Evolutionary conservation across 2,113 vertebrate species (phyloP).

Genomic region (Tor tambroides): DNA sequence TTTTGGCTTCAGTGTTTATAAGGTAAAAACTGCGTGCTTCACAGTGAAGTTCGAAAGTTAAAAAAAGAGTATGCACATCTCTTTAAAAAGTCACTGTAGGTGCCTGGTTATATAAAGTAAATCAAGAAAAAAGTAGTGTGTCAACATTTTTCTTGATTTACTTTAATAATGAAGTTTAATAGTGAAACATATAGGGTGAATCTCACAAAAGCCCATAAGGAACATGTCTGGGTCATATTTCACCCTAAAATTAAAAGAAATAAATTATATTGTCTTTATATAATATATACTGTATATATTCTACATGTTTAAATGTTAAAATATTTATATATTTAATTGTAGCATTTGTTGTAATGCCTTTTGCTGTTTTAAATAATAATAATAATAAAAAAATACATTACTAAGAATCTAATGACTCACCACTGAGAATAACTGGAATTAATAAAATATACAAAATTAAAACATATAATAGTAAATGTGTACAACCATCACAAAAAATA

Average conservation of each 20-base stretch:
- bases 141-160: not conserved
- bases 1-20: slow-evolving; percentile 10
- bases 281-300: too few relatives aligned
- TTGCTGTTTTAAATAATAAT: not conserved
- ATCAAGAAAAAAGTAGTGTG: not conserved
- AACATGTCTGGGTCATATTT: not conserved
- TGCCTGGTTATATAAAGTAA: not conserved
- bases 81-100: too few relatives aligned
- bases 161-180: not conserved
- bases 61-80: not conserved
- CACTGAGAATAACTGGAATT: not conserved
- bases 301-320: not conserved
- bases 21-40: not conserved
- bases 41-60: not conserved
- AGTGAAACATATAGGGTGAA: not conserved
- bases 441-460: not conserved
- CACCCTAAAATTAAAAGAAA: not conserved
- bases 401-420: not conserved
- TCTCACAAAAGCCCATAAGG: not conserved
- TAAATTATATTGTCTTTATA: not conserved
- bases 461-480: not conserved
- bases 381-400: not conserved
- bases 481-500: too few relatives aligned
- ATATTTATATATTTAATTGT: not conserved
- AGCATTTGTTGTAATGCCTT: not conserved